Percentiles rank a stretch among this genome's conserved stretches.
Conservation (phyloP, 1,140 invertebrate species). For the Heliconius himera region DNA sequence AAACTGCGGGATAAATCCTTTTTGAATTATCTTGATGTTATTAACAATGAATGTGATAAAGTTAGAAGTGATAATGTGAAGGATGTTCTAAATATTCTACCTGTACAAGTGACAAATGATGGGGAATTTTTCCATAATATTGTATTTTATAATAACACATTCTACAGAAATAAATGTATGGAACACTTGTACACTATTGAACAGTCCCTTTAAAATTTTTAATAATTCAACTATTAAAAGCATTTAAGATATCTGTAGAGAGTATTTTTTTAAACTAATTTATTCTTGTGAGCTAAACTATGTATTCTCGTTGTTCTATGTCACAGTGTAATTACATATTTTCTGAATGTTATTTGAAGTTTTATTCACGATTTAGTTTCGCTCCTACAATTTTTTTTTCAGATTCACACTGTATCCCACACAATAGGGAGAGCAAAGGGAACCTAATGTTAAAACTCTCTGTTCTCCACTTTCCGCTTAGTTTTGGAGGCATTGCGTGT, state of each 20-base stretch:
- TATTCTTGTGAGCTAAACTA: constrained; percentile 48
- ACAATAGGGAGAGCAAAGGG: too few species aligned
- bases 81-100: constrained; percentile 65
- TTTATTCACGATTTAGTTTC: constrained; percentile 19
- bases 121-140: constrained; percentile 71
- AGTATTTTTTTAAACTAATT: constrained; percentile 58
- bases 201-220: constrained; percentile 55
- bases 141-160: constrained; percentile 75
- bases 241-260: constrained; percentile 46
- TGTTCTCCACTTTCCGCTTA: too few species aligned
- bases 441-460: too few species aligned
- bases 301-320: constrained; percentile 51
- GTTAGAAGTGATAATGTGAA: constrained; percentile 50
- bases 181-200: constrained; percentile 65
- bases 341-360: constrained; percentile 59
- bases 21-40: constrained; percentile 53
- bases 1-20: constrained; percentile 59
- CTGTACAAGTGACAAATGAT: constrained; percentile 65
- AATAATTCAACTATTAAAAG: constrained; percentile 45
- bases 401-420: too few species aligned
- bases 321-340: constrained; percentile 54
- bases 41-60: constrained; percentile 62
- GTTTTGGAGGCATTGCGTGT: too few species aligned
- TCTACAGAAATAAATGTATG: constrained; percentile 72
- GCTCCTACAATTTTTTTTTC: too few species aligned